These are phyloP conservation scores for Sakesphorus luctuosus DNA, from an alignment of 2,113 vertebrate genomes.

Conservation along the genomic window DNA sequence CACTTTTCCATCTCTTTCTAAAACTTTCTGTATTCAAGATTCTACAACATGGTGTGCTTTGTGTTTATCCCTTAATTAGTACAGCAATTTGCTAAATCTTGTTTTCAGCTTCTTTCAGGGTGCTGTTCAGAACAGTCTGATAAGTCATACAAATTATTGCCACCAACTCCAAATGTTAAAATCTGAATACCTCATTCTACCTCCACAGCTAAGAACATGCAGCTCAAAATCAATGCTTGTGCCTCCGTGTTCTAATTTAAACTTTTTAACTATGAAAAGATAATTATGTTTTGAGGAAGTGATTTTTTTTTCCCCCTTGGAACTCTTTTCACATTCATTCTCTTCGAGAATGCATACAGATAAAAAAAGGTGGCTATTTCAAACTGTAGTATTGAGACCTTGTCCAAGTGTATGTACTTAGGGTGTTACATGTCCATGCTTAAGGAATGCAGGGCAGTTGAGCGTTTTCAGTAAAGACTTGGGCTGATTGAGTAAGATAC, in stretches of 20 bases:
- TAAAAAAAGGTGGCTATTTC: background rate
- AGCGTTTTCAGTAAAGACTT: background rate
- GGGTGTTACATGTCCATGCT: background rate
- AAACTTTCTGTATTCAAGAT: background rate
- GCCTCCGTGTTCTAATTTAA: constrained; percentile 23
- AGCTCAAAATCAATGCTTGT: background rate
- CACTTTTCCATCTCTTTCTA: background rate
- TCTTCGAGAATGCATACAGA: background rate
- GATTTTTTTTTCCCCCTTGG: background rate
- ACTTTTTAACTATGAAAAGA: constrained; percentile 21
- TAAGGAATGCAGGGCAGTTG: background rate
- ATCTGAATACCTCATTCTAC: constrained; percentile 34
- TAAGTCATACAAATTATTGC: constrained; percentile 56
- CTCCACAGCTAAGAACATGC: background rate
- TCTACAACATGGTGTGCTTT: constrained; percentile 27
- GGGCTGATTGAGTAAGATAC: background rate
- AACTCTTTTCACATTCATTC: background rate
- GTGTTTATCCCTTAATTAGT: constrained; percentile 58
- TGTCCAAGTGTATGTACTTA: background rate
- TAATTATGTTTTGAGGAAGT: constrained; percentile 4
- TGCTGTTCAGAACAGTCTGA: constrained; percentile 61
- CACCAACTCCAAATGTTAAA: constrained; percentile 50
- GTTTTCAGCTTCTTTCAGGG: constrained; percentile 56
- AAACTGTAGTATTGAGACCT: background rate
- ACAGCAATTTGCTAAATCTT: constrained; percentile 65